A percentile compares a stretch with the other conserved stretches of the same genome.
Evolutionary conservation across 2,888 invertebrate species (phyloP).

Genomic region (Spialia ferax): DNA sequence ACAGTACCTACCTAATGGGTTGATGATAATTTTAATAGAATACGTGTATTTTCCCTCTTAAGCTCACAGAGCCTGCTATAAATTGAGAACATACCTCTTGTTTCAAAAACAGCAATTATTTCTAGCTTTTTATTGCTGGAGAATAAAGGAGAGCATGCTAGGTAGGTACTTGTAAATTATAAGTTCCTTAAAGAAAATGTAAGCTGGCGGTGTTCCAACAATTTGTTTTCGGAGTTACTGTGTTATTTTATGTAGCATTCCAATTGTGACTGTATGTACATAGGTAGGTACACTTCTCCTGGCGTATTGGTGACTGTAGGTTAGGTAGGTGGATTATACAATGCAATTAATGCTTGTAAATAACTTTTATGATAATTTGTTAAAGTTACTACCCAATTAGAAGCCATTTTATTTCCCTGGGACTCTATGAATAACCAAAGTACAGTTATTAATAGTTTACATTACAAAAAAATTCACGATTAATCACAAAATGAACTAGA

Average conservation of each 20-base stretch:
- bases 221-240: constrained; percentile 17
- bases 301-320: no score
- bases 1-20: no score
- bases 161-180: constrained; percentile 27
- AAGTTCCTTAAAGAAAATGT: constrained; percentile 30
- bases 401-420: no score
- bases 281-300: neutral
- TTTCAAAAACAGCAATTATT: constrained; percentile 26
- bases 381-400: no score
- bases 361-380: no score
- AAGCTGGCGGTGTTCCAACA: constrained; percentile 26
- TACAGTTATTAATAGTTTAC: no score
- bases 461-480: no score
- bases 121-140: constrained; percentile 28
- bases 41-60: neutral
- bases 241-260: neutral
- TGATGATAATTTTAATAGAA: neutral
- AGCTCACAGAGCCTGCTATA: neutral
- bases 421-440: no score
- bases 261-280: neutral
- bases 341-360: no score
- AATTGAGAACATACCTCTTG: constrained; percentile 1
- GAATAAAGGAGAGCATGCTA: constrained; percentile 14
- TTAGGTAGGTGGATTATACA: no score
- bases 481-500: no score